These are phyloP conservation scores for Plebejus anna DNA, from an alignment of 2,888 invertebrate genomes.

Conservation along the genomic window DNA sequence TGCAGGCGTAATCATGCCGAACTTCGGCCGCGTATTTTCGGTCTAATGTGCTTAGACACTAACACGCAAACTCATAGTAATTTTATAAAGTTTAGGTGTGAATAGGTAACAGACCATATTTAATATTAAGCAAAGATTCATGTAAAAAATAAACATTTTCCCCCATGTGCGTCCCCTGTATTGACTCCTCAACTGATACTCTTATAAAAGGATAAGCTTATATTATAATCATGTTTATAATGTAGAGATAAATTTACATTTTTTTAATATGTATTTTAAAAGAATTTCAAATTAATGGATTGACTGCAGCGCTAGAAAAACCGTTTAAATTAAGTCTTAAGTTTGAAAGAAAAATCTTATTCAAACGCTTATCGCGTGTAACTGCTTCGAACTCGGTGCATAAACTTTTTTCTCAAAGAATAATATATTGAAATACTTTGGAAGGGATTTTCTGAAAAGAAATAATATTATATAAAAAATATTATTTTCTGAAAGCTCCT, in stretches of 20 bases:
- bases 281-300: background rate
- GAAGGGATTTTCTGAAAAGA: conserved; percentile 14
- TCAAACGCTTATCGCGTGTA: conserved; percentile 33
- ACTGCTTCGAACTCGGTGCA: conserved; percentile 4
- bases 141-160: no score
- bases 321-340: conserved; percentile 28
- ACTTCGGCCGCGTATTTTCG: no score
- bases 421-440: conserved; percentile 41
- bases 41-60: no score
- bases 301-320: background rate
- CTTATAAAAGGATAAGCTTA: background rate
- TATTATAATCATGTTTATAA: background rate
- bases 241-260: background rate
- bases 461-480: background rate
- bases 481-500: background rate
- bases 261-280: background rate
- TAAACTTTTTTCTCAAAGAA: conserved; percentile 41
- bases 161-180: no score
- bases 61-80: no score
- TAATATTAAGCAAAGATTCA: no score
- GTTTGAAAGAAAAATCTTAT: conserved; percentile 34
- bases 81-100: no score
- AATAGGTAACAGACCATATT: no score
- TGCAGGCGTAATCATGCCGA: no score
- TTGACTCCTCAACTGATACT: no score